Evolutionary conservation across 1,140 invertebrate genomes (phyloP).

Genomic region (Pachyrhynchus sulphureomaculatus): DNA sequence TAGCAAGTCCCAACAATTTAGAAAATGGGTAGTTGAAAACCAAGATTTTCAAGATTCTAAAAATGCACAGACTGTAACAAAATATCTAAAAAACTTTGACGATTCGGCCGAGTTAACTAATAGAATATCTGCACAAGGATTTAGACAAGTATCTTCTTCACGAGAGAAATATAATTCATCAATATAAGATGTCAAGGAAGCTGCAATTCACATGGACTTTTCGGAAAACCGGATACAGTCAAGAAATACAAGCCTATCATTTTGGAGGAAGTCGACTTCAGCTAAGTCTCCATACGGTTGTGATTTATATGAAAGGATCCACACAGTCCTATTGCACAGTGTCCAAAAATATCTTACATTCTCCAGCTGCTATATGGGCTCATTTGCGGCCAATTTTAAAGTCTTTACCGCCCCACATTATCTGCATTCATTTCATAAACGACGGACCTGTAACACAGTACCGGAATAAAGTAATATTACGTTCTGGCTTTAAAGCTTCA

Average conservation of each 20-base stretch:
- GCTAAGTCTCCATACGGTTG: conserved; percentile 44
- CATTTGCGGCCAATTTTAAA: too few relatives aligned
- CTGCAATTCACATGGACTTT: not conserved
- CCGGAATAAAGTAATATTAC: not conserved
- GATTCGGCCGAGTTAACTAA: not conserved
- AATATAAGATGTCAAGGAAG: not conserved
- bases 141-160: not conserved
- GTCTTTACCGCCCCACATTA: too few relatives aligned
- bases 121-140: not conserved
- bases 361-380: not conserved
- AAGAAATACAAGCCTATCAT: too few relatives aligned
- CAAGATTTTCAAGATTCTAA: too few relatives aligned
- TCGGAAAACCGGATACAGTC: not conserved
- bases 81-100: not conserved
- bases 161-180: conserved; percentile 4
- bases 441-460: not conserved
- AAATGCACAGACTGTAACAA: too few relatives aligned
- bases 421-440: not conserved
- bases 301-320: conserved; percentile 39
- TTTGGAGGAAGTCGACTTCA: conserved; percentile 37
- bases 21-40: too few relatives aligned
- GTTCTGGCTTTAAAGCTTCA: not conserved
- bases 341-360: conserved; percentile 34
- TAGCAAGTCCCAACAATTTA: too few relatives aligned
- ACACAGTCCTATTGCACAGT: conserved; percentile 37